Evolutionary conservation across 2,113 vertebrate species (phyloP), one percentile per base, ranked within the genome.

Genomic region (Malurus elegans): DNA sequence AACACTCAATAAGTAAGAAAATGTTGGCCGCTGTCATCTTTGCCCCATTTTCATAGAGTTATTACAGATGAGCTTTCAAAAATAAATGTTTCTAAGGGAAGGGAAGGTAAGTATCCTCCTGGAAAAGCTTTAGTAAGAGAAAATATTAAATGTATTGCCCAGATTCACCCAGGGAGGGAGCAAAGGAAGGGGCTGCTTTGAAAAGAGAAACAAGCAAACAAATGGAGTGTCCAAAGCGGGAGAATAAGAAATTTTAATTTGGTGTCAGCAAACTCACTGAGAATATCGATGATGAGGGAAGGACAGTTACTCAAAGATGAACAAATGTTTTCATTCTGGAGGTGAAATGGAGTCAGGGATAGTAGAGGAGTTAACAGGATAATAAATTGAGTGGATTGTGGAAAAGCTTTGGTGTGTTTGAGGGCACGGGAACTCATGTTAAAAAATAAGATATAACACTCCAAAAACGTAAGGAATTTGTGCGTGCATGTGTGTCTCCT

Each of bases 161-260:
- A 79, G 15, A 6, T 51, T 76, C 80, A 38, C 0, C 1, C 3
- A 79, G 8, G 18, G 31, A 81, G 14, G 14, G 14, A 57, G 16
- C 17, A 85, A 71, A 75, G 15, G 57, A 87, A 71, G 40, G 56
- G 5, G 2, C 20, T 78, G 20, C 13, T 74, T 74, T 88, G 31
- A 56, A 64, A 76, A 80, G 19, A 83, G 28, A 80, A 86, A 64
- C 2, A 65, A 83, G 61, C 12, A 78, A 80, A 53, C 13, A 61
- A 73, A 78, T 8, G n/a, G 26, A 70, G 14, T 2, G 8, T 84
- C 34, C 48, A 71, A 78, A 70, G 6, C 38, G 0, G 1, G 0
- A 89, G 47, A 89, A 28, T 14, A 67, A 66, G 29, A 66, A 54
- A 74, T n/a, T n/a, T 74, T 34, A 45, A 50, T 64, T 62, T 67